Percentiles rank a stretch among this genome's conserved stretches.
phyloP scores from a whole-genome alignment of 2,113 vertebrate species.

The Rissa tridactyla region DNA sequence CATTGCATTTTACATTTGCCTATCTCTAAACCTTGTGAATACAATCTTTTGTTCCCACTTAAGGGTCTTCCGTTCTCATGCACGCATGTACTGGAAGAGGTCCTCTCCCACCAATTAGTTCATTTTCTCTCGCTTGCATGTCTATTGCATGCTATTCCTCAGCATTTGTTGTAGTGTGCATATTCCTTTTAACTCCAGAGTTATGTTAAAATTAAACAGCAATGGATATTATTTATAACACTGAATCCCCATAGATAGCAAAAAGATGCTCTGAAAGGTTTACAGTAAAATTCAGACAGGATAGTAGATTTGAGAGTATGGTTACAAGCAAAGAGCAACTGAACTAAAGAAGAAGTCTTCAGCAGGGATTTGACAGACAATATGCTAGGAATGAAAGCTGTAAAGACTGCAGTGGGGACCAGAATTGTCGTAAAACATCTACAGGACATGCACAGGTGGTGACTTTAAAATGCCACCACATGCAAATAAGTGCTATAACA shows the following conservation, averaged over 20 bases:
- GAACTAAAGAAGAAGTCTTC: background rate
- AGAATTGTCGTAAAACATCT: background rate
- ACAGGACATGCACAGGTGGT: background rate
- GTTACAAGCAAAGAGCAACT: background rate
- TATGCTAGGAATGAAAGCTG: background rate
- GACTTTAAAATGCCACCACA: background rate
- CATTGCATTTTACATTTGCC: background rate
- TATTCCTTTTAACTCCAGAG: background rate
- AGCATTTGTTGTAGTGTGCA: background rate
- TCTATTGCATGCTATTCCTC: background rate
- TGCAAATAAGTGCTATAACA: background rate
- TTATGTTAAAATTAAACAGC: background rate
- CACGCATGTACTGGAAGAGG: background rate
- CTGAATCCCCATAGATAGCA: background rate
- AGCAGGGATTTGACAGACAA: background rate
- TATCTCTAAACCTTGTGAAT: background rate
- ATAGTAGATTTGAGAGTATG: background rate
- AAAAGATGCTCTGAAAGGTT: background rate
- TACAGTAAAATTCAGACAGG: background rate
- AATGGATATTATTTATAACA: background rate
- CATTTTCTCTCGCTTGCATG: background rate
- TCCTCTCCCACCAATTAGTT: background rate
- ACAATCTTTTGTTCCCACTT: background rate
- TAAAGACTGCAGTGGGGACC: background rate
- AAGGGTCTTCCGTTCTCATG: background rate